A percentile compares a stretch with the other conserved stretches of the same genome.
Conservation (phyloP, 1,140 invertebrate species). For the Drosophila prosaltans region DNA sequence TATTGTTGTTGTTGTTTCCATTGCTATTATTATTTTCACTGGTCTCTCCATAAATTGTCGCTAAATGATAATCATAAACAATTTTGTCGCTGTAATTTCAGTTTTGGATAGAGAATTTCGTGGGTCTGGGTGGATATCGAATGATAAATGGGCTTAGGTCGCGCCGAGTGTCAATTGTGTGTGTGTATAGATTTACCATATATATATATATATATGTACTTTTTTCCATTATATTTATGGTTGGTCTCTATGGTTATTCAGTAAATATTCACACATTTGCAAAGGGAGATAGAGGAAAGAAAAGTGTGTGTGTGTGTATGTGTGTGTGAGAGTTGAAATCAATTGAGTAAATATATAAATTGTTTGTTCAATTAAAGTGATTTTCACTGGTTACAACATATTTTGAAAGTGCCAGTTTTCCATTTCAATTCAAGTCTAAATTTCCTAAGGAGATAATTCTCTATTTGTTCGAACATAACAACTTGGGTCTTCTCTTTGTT, state of each 20-base stretch:
- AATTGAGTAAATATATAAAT: constrained; percentile 9
- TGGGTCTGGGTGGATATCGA: constrained; percentile 41
- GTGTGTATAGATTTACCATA: constrained; percentile 65
- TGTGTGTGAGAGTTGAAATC: neutral
- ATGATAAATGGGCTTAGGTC: constrained; percentile 72
- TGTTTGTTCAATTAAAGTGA: constrained; percentile 3
- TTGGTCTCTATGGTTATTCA: constrained; percentile 22
- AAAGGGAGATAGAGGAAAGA: neutral
- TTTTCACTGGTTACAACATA: constrained; percentile 2
- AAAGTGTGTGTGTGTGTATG: too few species aligned
- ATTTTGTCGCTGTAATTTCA: constrained; percentile 52
- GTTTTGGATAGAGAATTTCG: constrained; percentile 13
- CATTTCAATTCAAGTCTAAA: neutral
- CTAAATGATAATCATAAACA: constrained; percentile 76
- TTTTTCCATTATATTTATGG: constrained; percentile 64
- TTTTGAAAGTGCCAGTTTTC: neutral
- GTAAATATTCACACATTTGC: constrained; percentile 41
- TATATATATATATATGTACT: constrained; percentile 30
- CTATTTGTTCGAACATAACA: constrained; percentile 6
- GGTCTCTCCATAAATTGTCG: constrained; percentile 57
- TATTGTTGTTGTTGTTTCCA: constrained; percentile 9
- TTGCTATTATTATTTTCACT: constrained; percentile 19
- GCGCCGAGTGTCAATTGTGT: constrained; percentile 73
- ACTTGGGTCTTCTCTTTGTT: neutral
- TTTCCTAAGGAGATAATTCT: neutral